Base-by-base conservation (phyloP, 2,888 invertebrate genomes). In the Diaperis boleti region DNA sequence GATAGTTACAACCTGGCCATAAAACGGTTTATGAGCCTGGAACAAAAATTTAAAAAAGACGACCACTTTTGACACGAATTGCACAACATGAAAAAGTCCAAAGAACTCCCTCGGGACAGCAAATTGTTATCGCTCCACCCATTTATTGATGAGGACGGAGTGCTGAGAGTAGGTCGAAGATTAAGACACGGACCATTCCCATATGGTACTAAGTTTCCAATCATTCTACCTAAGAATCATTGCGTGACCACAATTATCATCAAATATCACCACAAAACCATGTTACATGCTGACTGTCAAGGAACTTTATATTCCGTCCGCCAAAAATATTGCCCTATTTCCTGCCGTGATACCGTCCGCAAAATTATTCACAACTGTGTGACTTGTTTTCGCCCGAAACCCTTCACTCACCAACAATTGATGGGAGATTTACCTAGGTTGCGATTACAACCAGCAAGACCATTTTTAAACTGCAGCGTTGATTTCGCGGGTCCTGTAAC, bases 141-240 rank as follows among this genome's bases (percentile, higher is more conserved):
- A 1, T 44, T 44, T 44, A 6, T 44, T 3, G 44, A 44, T 10
- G 1, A 20, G 1, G 14, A 10, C 6, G 22, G 22, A 2, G 1
- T 44, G n/a, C 8, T 44, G 2, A 44, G 44, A 44, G 44, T 44
- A 44, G 44, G 44, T 7, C 20, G 44, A 10, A 18, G 44, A 18
- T 20, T 44, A 44, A 44, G 10, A 11, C 1, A 44, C 18, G n/a
- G n/a, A n/a, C n/a, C n/a, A n/a, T n/a, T n/a, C n/a, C n/a, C n/a
- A n/a, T n/a, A n/a, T n/a, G n/a, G n/a, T n/a, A n/a, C n/a, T n/a
- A n/a, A n/a, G n/a, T n/a, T n/a, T n/a, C n/a, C n/a, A n/a, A n/a
- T n/a, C n/a, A 15, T 39, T 2, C 13, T 39, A 15, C 39, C 39
- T 8, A 39, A 39, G n/a, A 15, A 15, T 15, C 39, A 39, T 13